Percentiles rank a stretch among this genome's conserved stretches.
These are phyloP conservation scores for Drosophila basisetae DNA, from an alignment of 2,888 invertebrate species.

Conservation along the genomic window DNA sequence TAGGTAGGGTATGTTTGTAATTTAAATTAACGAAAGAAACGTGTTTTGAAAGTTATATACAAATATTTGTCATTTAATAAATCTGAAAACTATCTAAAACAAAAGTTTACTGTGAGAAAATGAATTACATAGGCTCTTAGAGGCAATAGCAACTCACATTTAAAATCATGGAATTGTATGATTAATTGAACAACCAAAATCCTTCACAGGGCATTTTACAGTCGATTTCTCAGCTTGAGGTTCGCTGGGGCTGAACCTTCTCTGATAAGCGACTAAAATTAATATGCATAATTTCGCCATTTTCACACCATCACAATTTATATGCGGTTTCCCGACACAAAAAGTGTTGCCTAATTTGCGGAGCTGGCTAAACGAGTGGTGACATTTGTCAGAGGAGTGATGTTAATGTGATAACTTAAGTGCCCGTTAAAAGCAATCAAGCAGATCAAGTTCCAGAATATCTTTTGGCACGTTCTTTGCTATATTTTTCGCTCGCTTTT, in stretches of 20 bases:
- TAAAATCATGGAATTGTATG: neutral
- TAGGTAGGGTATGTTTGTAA: neutral
- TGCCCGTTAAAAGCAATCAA: slow-evolving; percentile 23
- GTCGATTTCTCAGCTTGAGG: slow-evolving; percentile 1
- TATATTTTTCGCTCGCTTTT: neutral
- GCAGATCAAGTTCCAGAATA: slow-evolving; percentile 13
- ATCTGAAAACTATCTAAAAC: neutral
- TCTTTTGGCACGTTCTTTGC: neutral
- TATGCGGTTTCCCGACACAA: slow-evolving; percentile 6
- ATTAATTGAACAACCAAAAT: neutral
- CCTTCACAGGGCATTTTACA: slow-evolving; percentile 4
- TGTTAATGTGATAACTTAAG: slow-evolving; percentile 13
- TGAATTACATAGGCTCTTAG: neutral
- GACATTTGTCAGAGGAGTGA: slow-evolving; percentile 32
- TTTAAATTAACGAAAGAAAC: neutral
- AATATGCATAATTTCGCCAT: slow-evolving; percentile 20
- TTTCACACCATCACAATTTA: slow-evolving; percentile 19
- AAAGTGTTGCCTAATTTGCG: slow-evolving; percentile 36
- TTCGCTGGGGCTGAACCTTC: slow-evolving; percentile 15
- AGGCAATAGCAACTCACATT: neutral
- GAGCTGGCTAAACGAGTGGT: slow-evolving; percentile 28
- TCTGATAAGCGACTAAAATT: slow-evolving; percentile 31
- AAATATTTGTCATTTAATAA: neutral
- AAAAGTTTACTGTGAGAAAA: neutral
- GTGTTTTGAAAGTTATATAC: neutral